Conservation (phyloP, 2,888 invertebrate species). For the Chirona hameri region DNA sequence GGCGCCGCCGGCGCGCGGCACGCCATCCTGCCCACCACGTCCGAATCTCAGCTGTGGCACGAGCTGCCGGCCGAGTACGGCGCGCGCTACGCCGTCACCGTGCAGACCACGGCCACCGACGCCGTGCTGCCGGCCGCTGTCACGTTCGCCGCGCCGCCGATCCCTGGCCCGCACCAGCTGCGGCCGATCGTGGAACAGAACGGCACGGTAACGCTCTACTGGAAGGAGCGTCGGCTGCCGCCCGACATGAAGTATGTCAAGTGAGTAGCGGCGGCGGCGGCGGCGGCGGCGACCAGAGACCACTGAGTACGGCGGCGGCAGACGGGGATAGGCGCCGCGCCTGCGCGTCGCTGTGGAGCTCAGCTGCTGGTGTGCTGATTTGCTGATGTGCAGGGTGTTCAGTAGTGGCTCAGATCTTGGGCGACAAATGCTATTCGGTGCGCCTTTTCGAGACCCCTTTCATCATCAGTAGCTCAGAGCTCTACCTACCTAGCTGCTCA, state of each 20-base stretch:
- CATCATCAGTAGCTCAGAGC: too few relatives aligned
- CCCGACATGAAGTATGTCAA: slow-evolving; percentile 35
- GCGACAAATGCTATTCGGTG: too few relatives aligned
- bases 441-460: too few relatives aligned
- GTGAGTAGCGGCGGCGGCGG: slow-evolving; percentile 28
- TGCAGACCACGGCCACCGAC: slow-evolving; percentile 51
- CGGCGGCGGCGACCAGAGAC: neutral
- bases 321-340: too few relatives aligned
- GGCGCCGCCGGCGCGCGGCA: neutral
- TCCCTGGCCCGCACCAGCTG: slow-evolving; percentile 63
- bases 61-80: slow-evolving; percentile 40
- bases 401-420: too few relatives aligned
- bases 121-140: slow-evolving; percentile 53
- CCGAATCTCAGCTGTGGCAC: slow-evolving; percentile 12
- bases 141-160: slow-evolving; percentile 54
- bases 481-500: too few relatives aligned
- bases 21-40: neutral
- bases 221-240: slow-evolving; percentile 54
- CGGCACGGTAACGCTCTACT: slow-evolving; percentile 62
- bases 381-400: neutral
- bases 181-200: slow-evolving; percentile 40
- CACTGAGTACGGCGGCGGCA: too few relatives aligned
- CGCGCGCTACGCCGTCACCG: slow-evolving; percentile 47
- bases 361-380: neutral
- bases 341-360: neutral